Evolutionary conservation across 2,113 vertebrate genomes (phyloP), one percentile per base, ranked within the genome.

Genomic region (Rhineura floridana): DNA sequence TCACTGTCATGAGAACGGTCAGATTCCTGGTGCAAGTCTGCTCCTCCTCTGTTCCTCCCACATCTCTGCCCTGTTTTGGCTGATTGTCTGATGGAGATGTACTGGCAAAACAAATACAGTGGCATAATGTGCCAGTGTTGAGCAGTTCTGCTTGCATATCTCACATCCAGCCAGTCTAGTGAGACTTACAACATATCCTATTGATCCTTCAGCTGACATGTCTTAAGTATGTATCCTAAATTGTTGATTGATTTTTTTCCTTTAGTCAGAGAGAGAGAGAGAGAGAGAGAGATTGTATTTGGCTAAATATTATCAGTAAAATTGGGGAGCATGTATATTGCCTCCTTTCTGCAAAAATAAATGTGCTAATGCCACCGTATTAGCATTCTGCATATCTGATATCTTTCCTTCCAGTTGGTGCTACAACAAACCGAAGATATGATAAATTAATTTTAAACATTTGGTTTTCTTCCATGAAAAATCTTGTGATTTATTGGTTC

Each of bases 401-500:
- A 62, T 21, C 23, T 0, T 7, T 1, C 59, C 19, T 76, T 2
- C 44, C 44, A 33, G 3, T 1, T 28, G 69, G n/a, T 23, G 65
- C 70, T 77, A 33, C 44, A 48, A 44, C 48, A 36, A 83, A 59
- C 52, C 8, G 52, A 78, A 78, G 15, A 9, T 81, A 11, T 83
- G 85, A 87, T 81, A 83, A 75, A 84, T 70, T 88, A 89, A 89
- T 75, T 21, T 70, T 2, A 62, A 93, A 92, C 90, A 89, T 93
- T 93, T 91, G 79, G 46, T 85, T 93, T 95, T 93, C 93, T 94
- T 95, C 87, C 23, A 21, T 92, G 86, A 83, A 92, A 93, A 91
- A 87, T 72, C 89, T 83, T 50, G 78, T 95, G 95, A 95, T 96
- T 95, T 95, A 96, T 96, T 95, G 94, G 91, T 95, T 94, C 94